phyloP scores from a whole-genome alignment of 2,113 vertebrate species.

The Falcunculus frontatus region DNA sequence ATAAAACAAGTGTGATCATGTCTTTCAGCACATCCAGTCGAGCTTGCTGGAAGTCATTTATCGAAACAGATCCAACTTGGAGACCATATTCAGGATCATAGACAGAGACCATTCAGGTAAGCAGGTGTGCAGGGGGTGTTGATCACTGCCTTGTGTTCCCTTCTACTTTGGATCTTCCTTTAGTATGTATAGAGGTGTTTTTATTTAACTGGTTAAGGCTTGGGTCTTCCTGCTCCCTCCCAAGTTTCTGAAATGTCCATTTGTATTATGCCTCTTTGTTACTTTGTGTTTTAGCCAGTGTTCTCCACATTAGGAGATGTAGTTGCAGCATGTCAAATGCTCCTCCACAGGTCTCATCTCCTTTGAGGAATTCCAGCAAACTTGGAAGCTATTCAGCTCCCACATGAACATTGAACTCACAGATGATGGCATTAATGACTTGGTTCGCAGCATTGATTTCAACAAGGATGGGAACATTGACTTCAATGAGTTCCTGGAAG shows the following conservation, averaged over 20 bases:
- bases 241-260: neutral
- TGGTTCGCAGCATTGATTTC: slow-evolving; percentile 92
- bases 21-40: slow-evolving; percentile 84
- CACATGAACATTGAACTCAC: slow-evolving; percentile 84
- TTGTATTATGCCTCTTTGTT: neutral
- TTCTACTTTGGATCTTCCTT: neutral
- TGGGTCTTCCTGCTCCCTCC: neutral
- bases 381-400: slow-evolving; percentile 88
- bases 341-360: slow-evolving; percentile 84
- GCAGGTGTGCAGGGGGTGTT: neutral
- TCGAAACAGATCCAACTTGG: slow-evolving; percentile 88
- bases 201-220: neutral
- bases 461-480: slow-evolving; percentile 94
- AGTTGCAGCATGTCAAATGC: neutral
- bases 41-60: slow-evolving; percentile 91
- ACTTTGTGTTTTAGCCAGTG: neutral
- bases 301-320: neutral
- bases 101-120: slow-evolving; percentile 92
- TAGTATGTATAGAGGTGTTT: neutral
- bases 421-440: slow-evolving; percentile 77
- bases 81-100: slow-evolving; percentile 92
- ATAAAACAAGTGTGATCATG: neutral
- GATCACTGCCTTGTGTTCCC: neutral
- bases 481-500: slow-evolving; percentile 96
- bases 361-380: slow-evolving; percentile 88